A percentile compares a stretch with the other conserved stretches of the same genome.
phyloP scores from a whole-genome alignment of 2,113 vertebrate species.

The Cebidichthys violaceus region DNA sequence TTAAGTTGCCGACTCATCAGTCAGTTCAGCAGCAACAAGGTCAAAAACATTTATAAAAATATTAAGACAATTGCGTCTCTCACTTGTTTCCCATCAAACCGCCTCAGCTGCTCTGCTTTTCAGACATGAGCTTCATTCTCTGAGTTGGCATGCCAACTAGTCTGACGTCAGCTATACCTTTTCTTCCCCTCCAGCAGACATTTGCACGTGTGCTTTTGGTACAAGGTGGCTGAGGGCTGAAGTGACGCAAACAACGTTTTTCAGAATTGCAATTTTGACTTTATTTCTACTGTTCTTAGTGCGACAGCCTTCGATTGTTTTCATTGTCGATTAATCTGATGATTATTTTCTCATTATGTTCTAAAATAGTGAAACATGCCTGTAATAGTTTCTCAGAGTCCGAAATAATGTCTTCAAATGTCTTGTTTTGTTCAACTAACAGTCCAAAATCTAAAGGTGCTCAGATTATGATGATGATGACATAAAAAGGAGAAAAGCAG shows the following conservation, averaged over 20 bases:
- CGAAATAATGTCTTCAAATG: neutral
- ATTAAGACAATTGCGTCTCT: too few relatives aligned
- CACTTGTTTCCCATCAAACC: neutral
- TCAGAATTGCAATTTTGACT: neutral
- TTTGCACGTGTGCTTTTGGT: constrained; percentile 21
- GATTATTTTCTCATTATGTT: neutral
- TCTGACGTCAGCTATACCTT: constrained; percentile 65
- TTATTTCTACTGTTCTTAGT: neutral
- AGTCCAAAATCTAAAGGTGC: neutral
- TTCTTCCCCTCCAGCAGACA: constrained; percentile 52
- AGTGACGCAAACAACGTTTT: constrained; percentile 16
- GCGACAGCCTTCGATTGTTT: neutral
- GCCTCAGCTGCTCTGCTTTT: constrained; percentile 33
- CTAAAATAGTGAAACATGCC: neutral
- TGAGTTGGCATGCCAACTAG: constrained; percentile 72
- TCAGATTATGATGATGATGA: neutral
- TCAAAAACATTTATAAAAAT: too few relatives aligned
- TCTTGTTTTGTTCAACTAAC: neutral
- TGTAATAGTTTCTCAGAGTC: neutral
- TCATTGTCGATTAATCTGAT: neutral
- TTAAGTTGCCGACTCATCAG: too few relatives aligned
- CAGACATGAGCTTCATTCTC: constrained; percentile 33
- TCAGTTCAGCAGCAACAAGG: too few relatives aligned
- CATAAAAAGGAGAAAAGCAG: neutral
- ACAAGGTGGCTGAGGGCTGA: constrained; percentile 6